Base-by-base conservation (phyloP, 2,888 invertebrate species). In the Troides aeacus region DNA sequence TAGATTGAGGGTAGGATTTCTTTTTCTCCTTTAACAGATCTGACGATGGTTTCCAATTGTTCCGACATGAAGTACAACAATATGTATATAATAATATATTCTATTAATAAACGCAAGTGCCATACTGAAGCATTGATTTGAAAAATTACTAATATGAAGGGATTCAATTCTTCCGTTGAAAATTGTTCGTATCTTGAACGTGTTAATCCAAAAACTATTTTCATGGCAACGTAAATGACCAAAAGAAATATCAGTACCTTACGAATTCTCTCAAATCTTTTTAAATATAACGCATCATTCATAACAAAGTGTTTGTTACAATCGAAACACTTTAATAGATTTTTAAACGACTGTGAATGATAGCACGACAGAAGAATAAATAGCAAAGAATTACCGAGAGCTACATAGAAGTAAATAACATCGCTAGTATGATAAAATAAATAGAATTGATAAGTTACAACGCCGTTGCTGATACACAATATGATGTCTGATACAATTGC, bases 201-300 rank as follows among this genome's bases (percentile, higher is more conserved):
- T 18, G 8, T 6, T 8, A 42, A 3, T 3, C 57, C 10, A 6
- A 64, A 42, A 1, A 7, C 12, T 10, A 42, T 36, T 36, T 62
- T 30, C 12, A 57, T 7, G 5, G 23, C 18, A 17, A 56, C 1
- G 5, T 62, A 65, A 3, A 39, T 21, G 36, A 57, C 18, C 6
- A 69, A 15, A 24, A 12, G 6, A 23, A 58, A 7, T 17, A 65
- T 7, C 12, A 61, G 30, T 12, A 57, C 7, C 15, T 50, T 65
- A 24, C 17, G 21, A 30, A n/a, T 58, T 12, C 1, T 50, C 39
- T 46, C n/a, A 23, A 62, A 65, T 1, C 39, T 24, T n/a, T 66
- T 66, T n/a, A 69, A 65, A 62, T 62, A 66, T 3, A 56, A 18
- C 15, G 21, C 61, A 15, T 69, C 65, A 21, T 39, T 62, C 23